Conservation (phyloP, 2,113 vertebrate genomes). For the Mastomys coucha region DNA sequence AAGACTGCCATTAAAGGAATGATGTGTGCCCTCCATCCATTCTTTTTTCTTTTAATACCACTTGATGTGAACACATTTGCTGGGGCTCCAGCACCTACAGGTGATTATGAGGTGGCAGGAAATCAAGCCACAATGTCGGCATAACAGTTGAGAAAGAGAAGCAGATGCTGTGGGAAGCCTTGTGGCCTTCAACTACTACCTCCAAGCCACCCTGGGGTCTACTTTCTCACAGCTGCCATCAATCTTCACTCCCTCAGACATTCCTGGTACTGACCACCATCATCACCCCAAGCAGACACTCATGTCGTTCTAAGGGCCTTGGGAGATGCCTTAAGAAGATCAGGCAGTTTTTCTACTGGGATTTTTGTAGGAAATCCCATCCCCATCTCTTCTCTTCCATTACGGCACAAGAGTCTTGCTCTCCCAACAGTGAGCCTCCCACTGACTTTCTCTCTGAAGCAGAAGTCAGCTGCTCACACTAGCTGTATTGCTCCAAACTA, state of each 20-base stretch:
- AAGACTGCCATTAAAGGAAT: not conserved
- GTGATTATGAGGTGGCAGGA: not conserved
- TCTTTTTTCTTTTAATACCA: not conserved
- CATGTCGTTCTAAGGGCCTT: not conserved
- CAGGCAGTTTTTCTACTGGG: not conserved
- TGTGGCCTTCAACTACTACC: not conserved
- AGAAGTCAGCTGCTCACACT: not conserved
- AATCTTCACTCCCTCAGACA: not conserved
- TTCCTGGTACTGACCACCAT: not conserved
- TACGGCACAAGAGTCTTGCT: not conserved
- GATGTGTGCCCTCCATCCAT: not conserved
- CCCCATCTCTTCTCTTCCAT: not conserved
- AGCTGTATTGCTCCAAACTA: not conserved
- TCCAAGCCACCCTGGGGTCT: not conserved
- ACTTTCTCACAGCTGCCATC: not conserved
- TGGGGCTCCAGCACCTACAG: not conserved
- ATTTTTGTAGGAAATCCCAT: not conserved
- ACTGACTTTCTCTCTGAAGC: not conserved
- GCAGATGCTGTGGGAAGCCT: not conserved
- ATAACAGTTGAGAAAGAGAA: not conserved
- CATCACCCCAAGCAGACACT: not conserved
- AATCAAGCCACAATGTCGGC: not conserved
- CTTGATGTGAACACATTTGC: not conserved
- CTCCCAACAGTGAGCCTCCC: not conserved
- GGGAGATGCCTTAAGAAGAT: not conserved